Base-by-base conservation (phyloP, 2,113 vertebrate species). In the Micromys minutus region DNA sequence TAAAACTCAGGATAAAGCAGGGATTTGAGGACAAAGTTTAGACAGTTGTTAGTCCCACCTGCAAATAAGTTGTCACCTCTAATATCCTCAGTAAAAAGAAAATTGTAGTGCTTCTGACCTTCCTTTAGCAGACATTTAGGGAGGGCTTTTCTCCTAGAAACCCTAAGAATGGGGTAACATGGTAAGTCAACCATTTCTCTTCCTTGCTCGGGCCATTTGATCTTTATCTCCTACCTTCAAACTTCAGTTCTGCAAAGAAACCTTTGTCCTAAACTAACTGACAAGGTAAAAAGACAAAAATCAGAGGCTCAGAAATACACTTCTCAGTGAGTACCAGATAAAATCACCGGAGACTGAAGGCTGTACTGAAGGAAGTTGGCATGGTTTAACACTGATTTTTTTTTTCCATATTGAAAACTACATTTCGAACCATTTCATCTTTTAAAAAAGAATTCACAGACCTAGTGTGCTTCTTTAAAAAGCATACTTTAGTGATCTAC, bases 171-270 rank as follows among this genome's bases (percentile, higher is more conserved):
- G 91, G 91, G 79, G 55, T 96, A 97, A 95, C 93, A 93, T 81
- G 81, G 7, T 79, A 96, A 97, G 89, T 95, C 87, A 92, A 94
- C 89, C 65, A 90, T 91, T 97, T 96, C 84, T 91, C 74, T 94
- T 96, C 95, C 87, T 91, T 80, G 31, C n/a, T 69, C 87, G 85
- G 94, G 80, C 96, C 97, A 97, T 96, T 96, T 96, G 93, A 97
- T 96, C 63, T 91, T 97, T 97, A 97, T 97, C 96, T 95, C 42
- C 81, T 39, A 72, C 55, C n/a, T 79, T 79, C 83, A 93, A 74
- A 84, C 55, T 80, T 85, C 61, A 75, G 17, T 69, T 55, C 89
- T 79, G 87, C 69, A 96, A 90, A 91, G 91, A 95, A 94, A 95
- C 93, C 84, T 96, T 96, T 89, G 42, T 97, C 94, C 79, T 87